Conservation (phyloP, 37 sponge, comb jelly and placozoan genomes). For the Crambe crambe region DNA sequence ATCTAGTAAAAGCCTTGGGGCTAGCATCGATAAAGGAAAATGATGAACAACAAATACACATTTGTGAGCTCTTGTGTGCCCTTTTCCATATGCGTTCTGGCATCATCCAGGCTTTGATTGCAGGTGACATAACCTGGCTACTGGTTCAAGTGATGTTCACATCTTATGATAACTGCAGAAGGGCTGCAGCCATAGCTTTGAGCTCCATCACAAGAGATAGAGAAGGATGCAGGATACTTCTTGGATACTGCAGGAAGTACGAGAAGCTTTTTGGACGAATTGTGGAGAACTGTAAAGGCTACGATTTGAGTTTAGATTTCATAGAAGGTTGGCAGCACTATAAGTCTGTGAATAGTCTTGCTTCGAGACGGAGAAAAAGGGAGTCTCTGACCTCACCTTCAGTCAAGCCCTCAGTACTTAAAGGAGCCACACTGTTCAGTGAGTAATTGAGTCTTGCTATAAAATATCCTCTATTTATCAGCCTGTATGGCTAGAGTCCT, state of each 20-base stretch:
- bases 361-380: no score
- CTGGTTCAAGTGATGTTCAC: constrained; percentile 9
- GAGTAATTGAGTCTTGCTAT: not conserved
- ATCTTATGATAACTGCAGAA: constrained; percentile 2
- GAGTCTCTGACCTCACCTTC: no score
- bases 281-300: not conserved
- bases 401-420: not conserved
- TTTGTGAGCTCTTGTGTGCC: constrained; percentile 14
- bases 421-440: not conserved
- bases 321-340: constrained; percentile 24
- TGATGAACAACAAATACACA: constrained; percentile 3
- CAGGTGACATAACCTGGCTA: not conserved
- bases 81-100: constrained; percentile 21
- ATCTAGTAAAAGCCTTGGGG: not conserved
- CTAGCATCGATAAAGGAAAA: not conserved
- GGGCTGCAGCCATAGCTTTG: constrained; percentile 27
- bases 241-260: constrained; percentile 27
- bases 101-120: constrained; percentile 3
- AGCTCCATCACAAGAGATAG: constrained; percentile 9
- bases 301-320: not conserved
- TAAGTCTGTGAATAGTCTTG: no score
- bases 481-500: no score
- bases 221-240: not conserved
- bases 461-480: no score
- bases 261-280: not conserved